Base-by-base conservation (phyloP, 1,140 invertebrate genomes). In the Dermatophagoides farinae region DNA sequence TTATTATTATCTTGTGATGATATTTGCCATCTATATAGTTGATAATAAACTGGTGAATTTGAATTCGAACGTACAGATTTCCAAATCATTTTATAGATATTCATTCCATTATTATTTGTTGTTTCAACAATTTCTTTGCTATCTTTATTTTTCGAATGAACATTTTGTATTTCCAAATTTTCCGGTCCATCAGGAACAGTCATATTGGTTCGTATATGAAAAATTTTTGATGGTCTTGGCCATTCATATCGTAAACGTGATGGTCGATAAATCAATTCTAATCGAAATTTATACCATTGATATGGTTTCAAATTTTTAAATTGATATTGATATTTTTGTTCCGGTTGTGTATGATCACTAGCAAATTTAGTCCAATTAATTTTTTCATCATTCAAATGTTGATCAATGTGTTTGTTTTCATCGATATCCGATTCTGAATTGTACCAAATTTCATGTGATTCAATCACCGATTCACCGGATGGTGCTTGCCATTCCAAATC, bases 131-230 rank as follows among this genome's bases (percentile, higher is more conserved):
- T n/a, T n/a, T n/a, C n/a, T n/a, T n/a, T n/a, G n/a, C n/a, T n/a
- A n/a, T n/a, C 2, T 4, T 23, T 9, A 47, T 47, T 47, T 18
- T 23, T 23, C 6, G 18, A 20, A 18, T 23, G 18, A 47, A 18
- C 22, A 23, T 1, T 23, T 18, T 23, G 18, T 18, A 83, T 71
- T 52, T 78, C 77, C 52, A 79, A 77, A 1, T 84, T 71, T 6
- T 73, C 71, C 1, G 84, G 85, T n/a, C 65, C 52, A 18, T 61
- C 65, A 12, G 71, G 70, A 39, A 62, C 69, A 66, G 70, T 76
- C 83, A 82, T 82, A 39, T 81, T 67, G 8, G 86, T 89, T 72
- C 82, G 79, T 69, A 81, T 88, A 4, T 76, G 77, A 67, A 85
- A 87, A 52, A 73, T 71, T 1, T 76, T 75, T 31, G 31, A 8